Conservation (phyloP, 2,888 invertebrate genomes). For the Drosophila borborema region DNA sequence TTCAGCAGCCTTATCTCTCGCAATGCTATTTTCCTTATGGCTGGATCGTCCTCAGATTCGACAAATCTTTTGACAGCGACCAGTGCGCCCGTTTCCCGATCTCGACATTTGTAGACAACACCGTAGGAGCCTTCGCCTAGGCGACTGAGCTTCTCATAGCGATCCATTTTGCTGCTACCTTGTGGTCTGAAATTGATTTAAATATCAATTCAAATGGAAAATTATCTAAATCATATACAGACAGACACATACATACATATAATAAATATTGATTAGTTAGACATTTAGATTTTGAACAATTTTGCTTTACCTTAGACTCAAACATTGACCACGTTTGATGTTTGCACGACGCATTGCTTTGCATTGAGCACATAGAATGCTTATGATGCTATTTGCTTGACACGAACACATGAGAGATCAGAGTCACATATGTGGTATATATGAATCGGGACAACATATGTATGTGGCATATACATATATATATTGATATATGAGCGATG, state of each 20-base stretch:
- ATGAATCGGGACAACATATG: slow-evolving; percentile 29
- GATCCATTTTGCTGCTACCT: slow-evolving; percentile 95
- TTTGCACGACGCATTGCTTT: slow-evolving; percentile 82
- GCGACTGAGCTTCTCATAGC: slow-evolving; percentile 97
- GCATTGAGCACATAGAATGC: slow-evolving; percentile 77
- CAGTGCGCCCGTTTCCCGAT: slow-evolving; percentile 96
- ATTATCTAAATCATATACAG: no score
- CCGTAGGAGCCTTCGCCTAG: slow-evolving; percentile 92
- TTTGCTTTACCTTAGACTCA: slow-evolving; percentile 80
- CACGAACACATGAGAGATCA: slow-evolving; percentile 70
- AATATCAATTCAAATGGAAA: not conserved
- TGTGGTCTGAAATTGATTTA: slow-evolving; percentile 88
- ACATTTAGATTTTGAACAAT: slow-evolving; percentile 11
- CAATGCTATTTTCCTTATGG: slow-evolving; percentile 97
- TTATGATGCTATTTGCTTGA: slow-evolving; percentile 63
- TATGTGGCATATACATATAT: slow-evolving; percentile 11
- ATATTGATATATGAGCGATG: slow-evolving; percentile 31
- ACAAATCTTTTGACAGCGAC: slow-evolving; percentile 99
- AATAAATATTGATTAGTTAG: not conserved
- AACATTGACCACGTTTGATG: slow-evolving; percentile 82
- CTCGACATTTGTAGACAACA: slow-evolving; percentile 97
- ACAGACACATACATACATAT: not conserved
- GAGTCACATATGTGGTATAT: slow-evolving; percentile 33
- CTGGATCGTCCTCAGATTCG: slow-evolving; percentile 98
- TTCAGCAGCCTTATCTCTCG: slow-evolving; percentile 97